These are phyloP conservation scores for Pollenia angustigena DNA, from an alignment of 2,888 invertebrate species.

Conservation along the genomic window DNA sequence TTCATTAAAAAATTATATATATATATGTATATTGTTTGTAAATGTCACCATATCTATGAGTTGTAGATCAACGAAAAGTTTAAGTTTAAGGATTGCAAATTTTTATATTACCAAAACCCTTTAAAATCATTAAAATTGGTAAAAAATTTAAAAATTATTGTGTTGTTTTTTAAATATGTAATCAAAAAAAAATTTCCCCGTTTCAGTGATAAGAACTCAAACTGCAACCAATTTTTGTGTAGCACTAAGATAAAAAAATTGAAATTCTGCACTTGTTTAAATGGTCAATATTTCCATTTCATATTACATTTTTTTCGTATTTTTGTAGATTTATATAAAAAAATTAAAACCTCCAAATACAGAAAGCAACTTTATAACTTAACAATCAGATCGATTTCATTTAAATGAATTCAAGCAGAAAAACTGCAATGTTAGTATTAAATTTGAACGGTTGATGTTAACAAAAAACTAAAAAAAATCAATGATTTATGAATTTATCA, in stretches of 20 bases:
- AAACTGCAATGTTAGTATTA: conserved; percentile 78
- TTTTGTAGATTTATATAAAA: not conserved
- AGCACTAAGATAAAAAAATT: conserved; percentile 36
- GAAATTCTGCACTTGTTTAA: conserved; percentile 8
- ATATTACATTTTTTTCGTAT: not conserved
- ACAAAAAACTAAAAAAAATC: not conserved
- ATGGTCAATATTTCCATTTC: conserved; percentile 44
- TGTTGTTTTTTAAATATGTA: no score
- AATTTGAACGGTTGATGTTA: conserved; percentile 4
- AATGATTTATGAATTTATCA: conserved; percentile 38
- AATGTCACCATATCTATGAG: no score
- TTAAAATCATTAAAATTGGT: no score
- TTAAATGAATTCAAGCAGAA: conserved; percentile 78
- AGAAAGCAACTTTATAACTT: conserved; percentile 62
- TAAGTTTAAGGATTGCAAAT: no score
- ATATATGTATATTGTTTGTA: no score
- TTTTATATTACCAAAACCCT: no score
- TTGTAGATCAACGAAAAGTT: no score
- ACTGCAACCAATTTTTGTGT: not conserved
- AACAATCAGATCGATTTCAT: conserved; percentile 78
- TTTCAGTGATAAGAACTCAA: no score
- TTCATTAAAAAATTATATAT: no score
- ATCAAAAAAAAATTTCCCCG: no score
- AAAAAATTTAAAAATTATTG: no score
- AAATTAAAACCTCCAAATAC: conserved; percentile 22